Percentiles rank a stretch among this genome's conserved stretches.
Conservation (phyloP, 2,797 vertebrate genomes). For the Brachymystax lenok region DNA sequence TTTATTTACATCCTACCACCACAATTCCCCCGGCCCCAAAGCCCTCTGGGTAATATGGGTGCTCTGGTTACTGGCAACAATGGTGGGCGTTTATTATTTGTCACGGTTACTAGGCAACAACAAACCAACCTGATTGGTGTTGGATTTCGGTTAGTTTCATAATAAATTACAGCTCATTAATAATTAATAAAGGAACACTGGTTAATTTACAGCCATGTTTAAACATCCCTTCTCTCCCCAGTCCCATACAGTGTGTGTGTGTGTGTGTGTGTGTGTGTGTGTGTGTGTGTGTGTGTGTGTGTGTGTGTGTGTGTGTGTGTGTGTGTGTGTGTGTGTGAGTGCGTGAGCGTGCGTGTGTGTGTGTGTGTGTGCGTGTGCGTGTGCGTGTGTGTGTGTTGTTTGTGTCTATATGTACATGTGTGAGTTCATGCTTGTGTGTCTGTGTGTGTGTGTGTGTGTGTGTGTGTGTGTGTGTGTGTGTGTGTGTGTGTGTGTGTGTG, state of each 20-base stretch:
- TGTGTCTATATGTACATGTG: no score
- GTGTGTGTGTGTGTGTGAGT: slow-evolving; percentile 25
- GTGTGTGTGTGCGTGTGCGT: no score
- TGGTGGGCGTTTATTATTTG: slow-evolving; percentile 78
- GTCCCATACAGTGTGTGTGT: slow-evolving; percentile 22
- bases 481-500: no score
- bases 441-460: no score
- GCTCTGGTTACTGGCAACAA: slow-evolving; percentile 73
- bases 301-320: slow-evolving; percentile 6
- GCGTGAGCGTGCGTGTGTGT: not conserved
- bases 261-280: slow-evolving; percentile 8
- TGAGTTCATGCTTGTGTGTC: no score
- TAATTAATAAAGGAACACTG: slow-evolving; percentile 71
- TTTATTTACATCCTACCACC: slow-evolving; percentile 68
- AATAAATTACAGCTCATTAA: slow-evolving; percentile 79
- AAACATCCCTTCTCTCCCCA: slow-evolving; percentile 64
- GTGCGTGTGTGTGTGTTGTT: no score
- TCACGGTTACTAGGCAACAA: slow-evolving; percentile 78
- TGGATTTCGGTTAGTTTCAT: slow-evolving; percentile 79
- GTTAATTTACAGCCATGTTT: slow-evolving; percentile 77
- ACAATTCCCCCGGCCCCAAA: slow-evolving; percentile 45
- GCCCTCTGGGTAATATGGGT: slow-evolving; percentile 58
- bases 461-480: no score
- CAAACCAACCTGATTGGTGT: slow-evolving; percentile 72
- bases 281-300: slow-evolving; percentile 13